phyloP scores from a whole-genome alignment of 2,113 vertebrate species.

The Chaetops frenatus region DNA sequence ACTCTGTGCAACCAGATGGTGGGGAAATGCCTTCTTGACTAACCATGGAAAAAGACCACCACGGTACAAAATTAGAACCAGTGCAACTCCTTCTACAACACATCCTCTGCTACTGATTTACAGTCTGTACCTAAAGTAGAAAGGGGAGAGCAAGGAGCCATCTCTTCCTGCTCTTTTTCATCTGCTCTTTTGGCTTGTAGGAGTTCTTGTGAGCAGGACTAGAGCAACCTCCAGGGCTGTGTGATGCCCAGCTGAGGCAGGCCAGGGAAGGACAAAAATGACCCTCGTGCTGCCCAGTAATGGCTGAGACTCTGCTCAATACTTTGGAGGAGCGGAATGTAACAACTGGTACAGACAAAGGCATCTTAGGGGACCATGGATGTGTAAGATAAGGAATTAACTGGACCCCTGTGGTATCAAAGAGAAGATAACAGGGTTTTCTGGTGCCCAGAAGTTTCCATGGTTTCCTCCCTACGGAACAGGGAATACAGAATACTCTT shows the following conservation, averaged over 20 bases:
- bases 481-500: neutral
- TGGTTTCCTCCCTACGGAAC: neutral
- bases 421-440: neutral
- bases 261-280: neutral
- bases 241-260: neutral
- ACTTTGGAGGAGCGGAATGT: neutral
- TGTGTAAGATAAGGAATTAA: neutral
- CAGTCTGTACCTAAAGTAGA: neutral
- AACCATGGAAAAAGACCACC: conserved; percentile 40
- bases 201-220: neutral
- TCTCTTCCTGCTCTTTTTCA: neutral
- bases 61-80: neutral
- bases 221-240: neutral
- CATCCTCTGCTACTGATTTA: conserved; percentile 29
- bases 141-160: neutral
- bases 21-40: neutral
- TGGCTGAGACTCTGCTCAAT: neutral
- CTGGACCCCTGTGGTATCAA: neutral
- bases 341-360: neutral
- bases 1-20: neutral
- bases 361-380: neutral
- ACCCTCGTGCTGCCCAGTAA: neutral
- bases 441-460: neutral
- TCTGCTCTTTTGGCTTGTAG: neutral
- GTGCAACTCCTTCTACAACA: neutral